phyloP scores from a whole-genome alignment of 2,888 invertebrate genomes.

The Chaetogeoica ovagalla region DNA sequence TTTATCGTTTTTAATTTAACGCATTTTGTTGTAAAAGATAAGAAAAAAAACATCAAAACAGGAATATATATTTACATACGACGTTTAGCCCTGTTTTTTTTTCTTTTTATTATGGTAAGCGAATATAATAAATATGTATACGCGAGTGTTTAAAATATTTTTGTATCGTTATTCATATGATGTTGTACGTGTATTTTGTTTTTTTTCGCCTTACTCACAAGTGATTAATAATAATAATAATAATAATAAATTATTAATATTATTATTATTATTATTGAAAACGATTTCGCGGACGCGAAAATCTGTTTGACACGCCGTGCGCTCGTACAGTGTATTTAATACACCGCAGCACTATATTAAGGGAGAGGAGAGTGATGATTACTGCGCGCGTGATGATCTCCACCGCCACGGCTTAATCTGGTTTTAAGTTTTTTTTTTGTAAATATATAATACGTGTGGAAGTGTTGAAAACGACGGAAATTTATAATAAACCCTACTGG shows the following conservation, averaged over 20 bases:
- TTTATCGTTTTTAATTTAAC: too few species aligned
- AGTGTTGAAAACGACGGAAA: not conserved
- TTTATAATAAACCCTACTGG: too few species aligned
- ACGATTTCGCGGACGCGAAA: not conserved
- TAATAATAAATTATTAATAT: too few species aligned
- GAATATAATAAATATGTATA: not conserved
- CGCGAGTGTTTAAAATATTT: not conserved
- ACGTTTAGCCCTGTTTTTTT: conserved; percentile 51
- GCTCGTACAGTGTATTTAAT: too few species aligned
- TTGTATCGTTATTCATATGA: not conserved
- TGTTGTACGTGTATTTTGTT: not conserved
- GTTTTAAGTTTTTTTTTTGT: conserved; percentile 9
- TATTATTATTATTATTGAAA: too few species aligned
- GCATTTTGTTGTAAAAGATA: too few species aligned
- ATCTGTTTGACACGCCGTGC: not conserved
- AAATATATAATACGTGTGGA: not conserved
- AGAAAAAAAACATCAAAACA: conserved; percentile 29
- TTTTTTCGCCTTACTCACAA: not conserved
- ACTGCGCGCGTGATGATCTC: not conserved
- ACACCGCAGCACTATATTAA: too few species aligned
- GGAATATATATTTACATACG: conserved; percentile 24
- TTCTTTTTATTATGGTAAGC: conserved; percentile 14
- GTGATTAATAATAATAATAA: too few species aligned
- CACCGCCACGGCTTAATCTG: conserved; percentile 11
- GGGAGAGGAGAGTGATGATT: not conserved